These are phyloP conservation scores for Oreochromis spilurus DNA, from an alignment of 2,113 vertebrate species.

Conservation along the genomic window DNA sequence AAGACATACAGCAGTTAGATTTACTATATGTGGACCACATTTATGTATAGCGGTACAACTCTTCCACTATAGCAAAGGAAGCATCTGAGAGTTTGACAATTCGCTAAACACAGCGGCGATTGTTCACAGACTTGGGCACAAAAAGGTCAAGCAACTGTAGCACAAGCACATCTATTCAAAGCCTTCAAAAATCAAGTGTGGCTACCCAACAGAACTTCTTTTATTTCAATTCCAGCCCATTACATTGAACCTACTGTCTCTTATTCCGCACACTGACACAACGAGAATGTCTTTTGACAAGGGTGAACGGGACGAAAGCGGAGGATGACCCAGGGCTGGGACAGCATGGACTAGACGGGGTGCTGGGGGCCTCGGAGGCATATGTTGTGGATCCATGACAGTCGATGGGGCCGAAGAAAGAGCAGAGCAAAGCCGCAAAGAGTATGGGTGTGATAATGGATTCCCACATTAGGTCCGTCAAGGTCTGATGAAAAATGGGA, in stretches of 20 bases:
- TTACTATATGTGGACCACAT: neutral
- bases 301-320: slow-evolving; percentile 43
- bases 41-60: slow-evolving; percentile 13
- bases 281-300: slow-evolving; percentile 54
- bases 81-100: slow-evolving; percentile 27
- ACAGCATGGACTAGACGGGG: neutral
- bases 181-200: slow-evolving; percentile 51
- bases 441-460: slow-evolving; percentile 51
- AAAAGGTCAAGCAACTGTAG: slow-evolving; percentile 47
- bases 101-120: slow-evolving; percentile 26
- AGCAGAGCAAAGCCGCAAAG: slow-evolving; percentile 13
- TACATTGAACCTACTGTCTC: slow-evolving; percentile 47
- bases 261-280: slow-evolving; percentile 14
- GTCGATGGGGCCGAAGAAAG: neutral
- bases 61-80: slow-evolving; percentile 2
- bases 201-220: slow-evolving; percentile 43
- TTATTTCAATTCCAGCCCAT: slow-evolving; percentile 13
- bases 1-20: neutral
- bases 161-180: slow-evolving; percentile 58
- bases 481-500: slow-evolving; percentile 48
- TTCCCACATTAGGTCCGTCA: slow-evolving; percentile 60
- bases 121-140: slow-evolving; percentile 27
- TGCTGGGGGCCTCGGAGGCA: slow-evolving; percentile 17
- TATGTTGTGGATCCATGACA: neutral
- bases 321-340: slow-evolving; percentile 32